phyloP scores from a whole-genome alignment of 2,113 vertebrate species.

The Carassius auratus region DNA sequence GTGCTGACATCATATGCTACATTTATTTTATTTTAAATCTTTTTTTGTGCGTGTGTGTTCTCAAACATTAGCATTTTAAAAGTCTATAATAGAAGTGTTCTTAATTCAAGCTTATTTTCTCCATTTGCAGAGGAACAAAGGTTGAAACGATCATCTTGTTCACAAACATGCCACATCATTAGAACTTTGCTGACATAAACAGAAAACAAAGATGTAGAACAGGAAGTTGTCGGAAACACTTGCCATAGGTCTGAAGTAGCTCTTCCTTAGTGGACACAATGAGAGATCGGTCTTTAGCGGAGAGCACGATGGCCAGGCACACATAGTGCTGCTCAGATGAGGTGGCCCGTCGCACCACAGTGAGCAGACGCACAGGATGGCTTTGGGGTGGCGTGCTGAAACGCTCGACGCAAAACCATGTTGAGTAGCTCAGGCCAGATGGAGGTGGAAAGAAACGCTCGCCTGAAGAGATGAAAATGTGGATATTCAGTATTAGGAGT shows the following conservation, averaged over 20 bases:
- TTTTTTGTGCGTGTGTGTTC: not conserved
- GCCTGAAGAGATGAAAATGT: slow-evolving; percentile 69
- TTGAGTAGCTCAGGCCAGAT: slow-evolving; percentile 92
- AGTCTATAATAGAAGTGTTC: not conserved
- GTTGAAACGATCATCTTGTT: not conserved
- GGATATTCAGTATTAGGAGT: not conserved
- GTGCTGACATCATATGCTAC: not conserved
- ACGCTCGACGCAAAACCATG: slow-evolving; percentile 96
- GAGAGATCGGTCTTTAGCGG: slow-evolving; percentile 89
- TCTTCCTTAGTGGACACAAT: slow-evolving; percentile 97
- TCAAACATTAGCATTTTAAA: not conserved
- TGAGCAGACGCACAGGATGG: slow-evolving; percentile 91
- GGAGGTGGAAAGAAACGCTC: slow-evolving; percentile 95
- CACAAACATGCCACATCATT: not conserved
- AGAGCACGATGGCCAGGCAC: slow-evolving; percentile 92
- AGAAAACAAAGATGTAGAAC: not conserved
- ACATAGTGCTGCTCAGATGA: slow-evolving; percentile 96
- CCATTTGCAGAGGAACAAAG: not conserved
- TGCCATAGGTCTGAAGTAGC: slow-evolving; percentile 91
- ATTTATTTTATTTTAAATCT: not conserved
- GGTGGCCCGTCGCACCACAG: slow-evolving; percentile 86
- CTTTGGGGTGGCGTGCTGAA: slow-evolving; percentile 84
- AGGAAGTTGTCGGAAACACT: slow-evolving; percentile 48
- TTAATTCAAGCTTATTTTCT: not conserved
- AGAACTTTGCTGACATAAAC: not conserved